phyloP scores from a whole-genome alignment of 1,140 invertebrate species.

The Macrostomum lignano region DNA sequence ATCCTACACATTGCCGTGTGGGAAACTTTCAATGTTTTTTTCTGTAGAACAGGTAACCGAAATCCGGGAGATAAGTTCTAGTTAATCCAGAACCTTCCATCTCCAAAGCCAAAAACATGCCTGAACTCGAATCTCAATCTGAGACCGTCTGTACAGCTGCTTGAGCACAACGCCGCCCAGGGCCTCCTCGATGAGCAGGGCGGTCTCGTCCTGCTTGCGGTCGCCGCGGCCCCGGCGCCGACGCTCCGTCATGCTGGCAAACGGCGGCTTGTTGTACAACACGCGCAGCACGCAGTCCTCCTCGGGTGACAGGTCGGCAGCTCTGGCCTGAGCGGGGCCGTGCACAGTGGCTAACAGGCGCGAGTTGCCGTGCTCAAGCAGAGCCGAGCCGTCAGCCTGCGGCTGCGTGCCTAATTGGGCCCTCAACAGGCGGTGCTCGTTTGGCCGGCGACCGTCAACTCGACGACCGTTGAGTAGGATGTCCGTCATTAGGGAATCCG shows the following conservation, averaged over 20 bases:
- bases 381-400: conserved; percentile 76
- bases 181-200: conserved; percentile 52
- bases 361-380: conserved; percentile 79
- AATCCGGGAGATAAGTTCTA: no score
- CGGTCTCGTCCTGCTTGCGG: conserved; percentile 65
- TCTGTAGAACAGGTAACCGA: no score
- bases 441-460: conserved; percentile 12
- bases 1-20: no score
- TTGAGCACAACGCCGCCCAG: conserved; percentile 60
- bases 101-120: no score
- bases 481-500: no score
- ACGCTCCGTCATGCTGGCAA: conserved; percentile 1
- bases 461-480: not conserved
- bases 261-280: not conserved
- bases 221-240: not conserved
- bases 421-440: conserved; percentile 25
- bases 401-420: not conserved
- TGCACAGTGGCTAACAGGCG: conserved; percentile 60
- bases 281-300: not conserved
- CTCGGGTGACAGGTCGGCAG: not conserved
- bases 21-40: no score
- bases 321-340: conserved; percentile 59
- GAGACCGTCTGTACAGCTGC: conserved; percentile 60
- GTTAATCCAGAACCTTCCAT: no score
- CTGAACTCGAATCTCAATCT: conserved; percentile 88